phyloP scores from a whole-genome alignment of 2,797 vertebrate species.

The Falco peregrinus region DNA sequence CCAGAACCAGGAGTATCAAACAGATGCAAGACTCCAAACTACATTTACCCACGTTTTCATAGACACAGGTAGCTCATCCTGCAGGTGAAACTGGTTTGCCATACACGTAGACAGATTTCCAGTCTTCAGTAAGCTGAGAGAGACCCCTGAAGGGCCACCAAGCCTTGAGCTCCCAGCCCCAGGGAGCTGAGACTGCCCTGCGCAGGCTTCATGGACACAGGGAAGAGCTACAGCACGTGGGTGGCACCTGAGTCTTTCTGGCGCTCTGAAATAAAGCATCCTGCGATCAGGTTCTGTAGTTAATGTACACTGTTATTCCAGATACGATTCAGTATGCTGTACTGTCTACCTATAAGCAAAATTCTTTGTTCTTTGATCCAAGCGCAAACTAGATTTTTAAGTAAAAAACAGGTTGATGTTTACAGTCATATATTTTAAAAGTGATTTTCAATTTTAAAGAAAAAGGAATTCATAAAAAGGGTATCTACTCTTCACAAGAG shows the following conservation, averaged over 20 bases:
- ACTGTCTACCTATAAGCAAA: background rate
- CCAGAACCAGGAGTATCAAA: background rate
- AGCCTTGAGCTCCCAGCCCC: background rate
- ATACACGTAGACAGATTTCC: background rate
- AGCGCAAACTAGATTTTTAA: background rate
- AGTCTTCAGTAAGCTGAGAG: background rate
- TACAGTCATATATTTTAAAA: background rate
- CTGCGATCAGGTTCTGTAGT: background rate
- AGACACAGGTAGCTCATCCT: background rate
- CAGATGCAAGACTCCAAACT: background rate
- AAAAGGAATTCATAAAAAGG: background rate
- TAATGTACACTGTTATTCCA: background rate
- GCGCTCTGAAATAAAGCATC: background rate
- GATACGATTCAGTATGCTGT: background rate
- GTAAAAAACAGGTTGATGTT: background rate
- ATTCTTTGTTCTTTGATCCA: background rate
- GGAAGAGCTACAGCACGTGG: background rate
- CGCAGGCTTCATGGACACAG: background rate
- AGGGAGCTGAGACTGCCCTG: fast-evolving
- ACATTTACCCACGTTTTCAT: fast-evolving
- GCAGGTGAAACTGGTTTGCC: background rate
- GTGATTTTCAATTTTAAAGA: background rate
- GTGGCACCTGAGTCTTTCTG: background rate
- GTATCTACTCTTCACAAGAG: background rate
- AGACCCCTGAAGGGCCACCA: background rate